Evolutionary conservation across 1,140 invertebrate genomes (phyloP).

Genomic region (Zaprionus ornatus): DNA sequence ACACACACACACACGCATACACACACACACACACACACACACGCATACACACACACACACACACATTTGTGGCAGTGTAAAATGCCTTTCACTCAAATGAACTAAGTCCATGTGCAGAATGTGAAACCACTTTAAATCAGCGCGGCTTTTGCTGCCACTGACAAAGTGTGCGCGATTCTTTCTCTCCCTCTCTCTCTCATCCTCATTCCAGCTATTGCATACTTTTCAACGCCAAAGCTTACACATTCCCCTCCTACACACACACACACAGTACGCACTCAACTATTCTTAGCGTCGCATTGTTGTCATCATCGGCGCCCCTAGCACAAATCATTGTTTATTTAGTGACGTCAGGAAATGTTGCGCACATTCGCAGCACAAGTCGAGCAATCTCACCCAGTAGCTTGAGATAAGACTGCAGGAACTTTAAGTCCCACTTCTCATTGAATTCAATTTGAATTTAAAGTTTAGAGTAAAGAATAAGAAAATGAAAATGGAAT

Average conservation of each 20-base stretch:
- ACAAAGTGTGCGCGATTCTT: constrained; percentile 61
- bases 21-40: neutral
- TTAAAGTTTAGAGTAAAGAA: neutral
- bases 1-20: neutral
- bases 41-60: neutral
- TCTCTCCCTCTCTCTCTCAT: neutral
- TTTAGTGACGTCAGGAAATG: constrained; percentile 24
- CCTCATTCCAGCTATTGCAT: constrained; percentile 12
- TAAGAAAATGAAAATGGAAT: no score
- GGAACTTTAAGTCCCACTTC: neutral
- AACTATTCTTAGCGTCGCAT: constrained; percentile 21
- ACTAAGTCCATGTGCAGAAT: constrained; percentile 64
- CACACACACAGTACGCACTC: neutral
- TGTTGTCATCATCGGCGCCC: constrained; percentile 35
- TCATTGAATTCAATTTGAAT: neutral
- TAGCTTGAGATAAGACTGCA: neutral
- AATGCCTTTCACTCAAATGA: constrained; percentile 57
- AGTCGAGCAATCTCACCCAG: neutral
- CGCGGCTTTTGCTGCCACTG: constrained; percentile 62
- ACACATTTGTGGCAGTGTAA: constrained; percentile 17
- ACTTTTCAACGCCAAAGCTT: constrained; percentile 17
- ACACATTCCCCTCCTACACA: neutral
- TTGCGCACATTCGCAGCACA: neutral
- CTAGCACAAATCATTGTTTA: constrained; percentile 37
- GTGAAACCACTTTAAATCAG: constrained; percentile 67